A percentile compares a stretch with the other conserved stretches of the same genome.
phyloP scores from a whole-genome alignment of 2,888 invertebrate genomes.

The Oasisia sp. region DNA sequence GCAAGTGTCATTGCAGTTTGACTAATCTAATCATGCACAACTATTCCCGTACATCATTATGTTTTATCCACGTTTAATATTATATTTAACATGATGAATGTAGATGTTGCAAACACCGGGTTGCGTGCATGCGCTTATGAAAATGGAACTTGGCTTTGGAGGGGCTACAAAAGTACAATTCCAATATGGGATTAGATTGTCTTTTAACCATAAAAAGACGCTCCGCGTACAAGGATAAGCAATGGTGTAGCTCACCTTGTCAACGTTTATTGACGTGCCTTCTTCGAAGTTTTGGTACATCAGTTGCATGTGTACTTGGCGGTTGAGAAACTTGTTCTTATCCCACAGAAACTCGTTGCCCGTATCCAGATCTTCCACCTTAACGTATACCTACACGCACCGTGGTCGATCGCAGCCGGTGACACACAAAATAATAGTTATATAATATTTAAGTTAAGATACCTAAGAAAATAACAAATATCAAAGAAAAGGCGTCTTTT shows the following conservation, averaged over 20 bases:
- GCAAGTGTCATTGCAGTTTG: neutral
- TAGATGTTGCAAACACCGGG: neutral
- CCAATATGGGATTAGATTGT: no score
- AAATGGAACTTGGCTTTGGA: neutral
- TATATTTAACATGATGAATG: neutral
- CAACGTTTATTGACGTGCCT: neutral
- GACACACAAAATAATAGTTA: no score
- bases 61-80: neutral
- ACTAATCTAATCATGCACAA: neutral
- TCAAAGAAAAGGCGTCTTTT: neutral
- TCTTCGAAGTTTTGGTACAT: conserved; percentile 41
- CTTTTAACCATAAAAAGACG: no score
- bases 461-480: neutral
- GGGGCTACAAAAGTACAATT: neutral
- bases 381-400: conserved; percentile 36
- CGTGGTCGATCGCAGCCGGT: neutral
- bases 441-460: no score
- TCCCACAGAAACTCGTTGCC: conserved; percentile 42
- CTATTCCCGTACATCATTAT: neutral
- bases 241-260: neutral
- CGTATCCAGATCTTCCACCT: conserved; percentile 36
- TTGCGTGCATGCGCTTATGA: neutral
- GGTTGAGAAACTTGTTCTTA: conserved; percentile 41
- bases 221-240: neutral
- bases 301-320: conserved; percentile 45